Evolutionary conservation across 2,113 vertebrate genomes (phyloP), one percentile per base, ranked within the genome.

Genomic region (Xenus cinereus): DNA sequence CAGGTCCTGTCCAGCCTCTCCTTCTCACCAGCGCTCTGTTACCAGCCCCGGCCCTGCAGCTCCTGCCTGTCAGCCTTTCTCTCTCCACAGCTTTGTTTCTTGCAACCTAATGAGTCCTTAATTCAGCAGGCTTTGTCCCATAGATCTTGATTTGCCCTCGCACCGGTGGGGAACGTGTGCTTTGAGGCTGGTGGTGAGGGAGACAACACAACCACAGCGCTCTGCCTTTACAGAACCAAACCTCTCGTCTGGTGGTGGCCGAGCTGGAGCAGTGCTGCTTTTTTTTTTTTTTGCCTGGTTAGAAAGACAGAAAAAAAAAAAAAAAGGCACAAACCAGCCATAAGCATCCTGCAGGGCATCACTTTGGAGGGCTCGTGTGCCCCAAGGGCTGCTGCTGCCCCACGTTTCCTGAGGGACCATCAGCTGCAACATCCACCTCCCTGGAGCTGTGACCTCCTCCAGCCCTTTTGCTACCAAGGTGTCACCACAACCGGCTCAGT

Each of bases 61-160:
- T 93, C 71, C 88, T 26, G 35, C 33, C 88, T 97, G 92, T 92
- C 96, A 97, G 86, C 12, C 88, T 74, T 93, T 21, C 88, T 78
- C 73, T 74, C 22, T 4, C 43, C 32, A 33, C 80, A 91, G 96
- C 97, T 96, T 84, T 96, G 81, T 97, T 96, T 97, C 91, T 87
- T 23, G 15, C 62, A 84, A 27, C 92, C 82, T 93, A 97, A 97
- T 96, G 92, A 95, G 86, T 66, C 91, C 86, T 92, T 97, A 95
- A 93, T 95, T 93, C 93, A 5, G 2, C 79, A 79, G 69, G 54
- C 89, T 95, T 41, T 53, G 89, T 87, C 94, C 95, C 90, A 96
- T 91, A 95, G 53, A 93, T 97, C 92, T 97, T 97, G 54, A 97
- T 97, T 97, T 95, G 73, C 84, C 86, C 90, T 37, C 5, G 35